Conservation (phyloP, 1,140 invertebrate genomes). For the Drosophila pseudoananassae region DNA sequence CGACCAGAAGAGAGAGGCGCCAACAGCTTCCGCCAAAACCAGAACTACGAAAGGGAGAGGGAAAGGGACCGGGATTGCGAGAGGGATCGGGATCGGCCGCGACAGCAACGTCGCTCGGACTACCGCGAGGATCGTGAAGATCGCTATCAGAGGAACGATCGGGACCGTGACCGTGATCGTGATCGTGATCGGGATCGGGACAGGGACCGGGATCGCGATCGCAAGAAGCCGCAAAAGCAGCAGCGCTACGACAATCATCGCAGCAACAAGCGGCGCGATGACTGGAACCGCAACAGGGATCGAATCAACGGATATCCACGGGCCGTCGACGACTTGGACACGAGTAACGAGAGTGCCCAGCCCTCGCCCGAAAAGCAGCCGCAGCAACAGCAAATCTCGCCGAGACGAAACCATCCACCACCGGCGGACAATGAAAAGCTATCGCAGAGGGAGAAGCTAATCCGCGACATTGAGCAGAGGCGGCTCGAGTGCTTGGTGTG, state of each 20-base stretch:
- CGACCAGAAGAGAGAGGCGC: not conserved
- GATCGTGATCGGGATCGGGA: not conserved
- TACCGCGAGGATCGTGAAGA: slow-evolving; percentile 65
- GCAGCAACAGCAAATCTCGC: slow-evolving; percentile 64
- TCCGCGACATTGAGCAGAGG: slow-evolving; percentile 91
- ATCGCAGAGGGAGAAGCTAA: slow-evolving; percentile 91
- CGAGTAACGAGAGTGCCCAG: slow-evolving; percentile 78
- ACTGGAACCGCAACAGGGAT: slow-evolving; percentile 81
- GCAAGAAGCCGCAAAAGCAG: slow-evolving; percentile 72
- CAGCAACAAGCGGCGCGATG: slow-evolving; percentile 80
- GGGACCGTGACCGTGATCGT: too few relatives aligned
- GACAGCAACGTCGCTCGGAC: slow-evolving; percentile 65
- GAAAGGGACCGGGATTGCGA: slow-evolving; percentile 26
- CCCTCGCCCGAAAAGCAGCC: slow-evolving; percentile 75
- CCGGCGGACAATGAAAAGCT: slow-evolving; percentile 72
- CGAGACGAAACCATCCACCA: slow-evolving; percentile 19
- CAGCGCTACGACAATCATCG: slow-evolving; percentile 81
- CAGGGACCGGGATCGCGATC: slow-evolving; percentile 17
- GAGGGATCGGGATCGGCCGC: slow-evolving; percentile 26
- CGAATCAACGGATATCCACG: slow-evolving; percentile 74
- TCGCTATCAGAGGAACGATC: slow-evolving; percentile 21
- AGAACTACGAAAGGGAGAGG: slow-evolving; percentile 31
- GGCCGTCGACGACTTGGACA: slow-evolving; percentile 68
- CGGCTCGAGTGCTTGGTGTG: slow-evolving; percentile 96
- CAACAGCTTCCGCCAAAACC: slow-evolving; percentile 2